A percentile compares a stretch with the other conserved stretches of the same genome.
Evolutionary conservation across 2,888 invertebrate genomes (phyloP).

Genomic region (Pecten maximus): DNA sequence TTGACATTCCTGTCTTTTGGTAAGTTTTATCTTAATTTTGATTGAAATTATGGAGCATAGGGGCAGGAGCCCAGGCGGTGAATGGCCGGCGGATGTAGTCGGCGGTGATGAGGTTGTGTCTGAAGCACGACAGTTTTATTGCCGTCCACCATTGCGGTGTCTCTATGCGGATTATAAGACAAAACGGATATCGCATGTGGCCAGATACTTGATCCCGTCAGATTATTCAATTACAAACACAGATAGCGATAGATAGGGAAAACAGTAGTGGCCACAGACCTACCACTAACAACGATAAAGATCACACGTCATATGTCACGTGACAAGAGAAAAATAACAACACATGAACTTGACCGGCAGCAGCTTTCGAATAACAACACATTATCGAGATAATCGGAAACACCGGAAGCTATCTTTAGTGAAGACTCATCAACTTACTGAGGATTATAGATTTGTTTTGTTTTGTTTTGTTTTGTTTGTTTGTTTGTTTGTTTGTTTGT

Average conservation of each 20-base stretch:
- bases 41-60: slow-evolving; percentile 11
- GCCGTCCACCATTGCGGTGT: slow-evolving; percentile 36
- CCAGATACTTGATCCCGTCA: slow-evolving; percentile 31
- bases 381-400: background rate
- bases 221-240: slow-evolving; percentile 36
- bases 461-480: no score
- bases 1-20: background rate
- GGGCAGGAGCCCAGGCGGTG: slow-evolving; percentile 8
- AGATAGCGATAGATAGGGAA: slow-evolving; percentile 23
- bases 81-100: slow-evolving; percentile 35
- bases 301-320: slow-evolving; percentile 22
- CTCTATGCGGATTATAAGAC: slow-evolving; percentile 42
- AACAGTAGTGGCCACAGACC: background rate
- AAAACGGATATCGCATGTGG: slow-evolving; percentile 41
- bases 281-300: slow-evolving; percentile 24
- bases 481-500: no score
- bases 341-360: background rate
- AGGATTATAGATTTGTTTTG: no score
- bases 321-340: background rate
- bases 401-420: background rate
- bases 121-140: slow-evolving; percentile 39
- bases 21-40: slow-evolving; percentile 31
- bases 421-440: background rate
- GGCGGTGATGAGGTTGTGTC: slow-evolving; percentile 27
- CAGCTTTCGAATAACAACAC: background rate